Percentiles rank a stretch among this genome's conserved stretches.
Evolutionary conservation across 1,140 invertebrate species (phyloP).

Genomic region (Lepidurus arcticus): DNA sequence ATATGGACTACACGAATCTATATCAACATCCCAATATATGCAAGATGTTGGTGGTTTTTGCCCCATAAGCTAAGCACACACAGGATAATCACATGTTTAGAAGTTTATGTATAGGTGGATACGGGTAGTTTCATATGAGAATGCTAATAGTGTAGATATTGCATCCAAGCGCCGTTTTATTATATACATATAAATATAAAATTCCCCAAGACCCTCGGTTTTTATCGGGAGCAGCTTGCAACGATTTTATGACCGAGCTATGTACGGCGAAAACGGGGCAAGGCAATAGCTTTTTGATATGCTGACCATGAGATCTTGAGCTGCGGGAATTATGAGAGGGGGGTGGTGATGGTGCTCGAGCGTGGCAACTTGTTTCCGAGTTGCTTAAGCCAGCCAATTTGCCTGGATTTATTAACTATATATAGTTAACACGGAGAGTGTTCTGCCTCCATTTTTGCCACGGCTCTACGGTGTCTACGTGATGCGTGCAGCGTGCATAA

Average conservation of each 20-base stretch:
- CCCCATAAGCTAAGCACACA: neutral
- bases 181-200: neutral
- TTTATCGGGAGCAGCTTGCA: conserved; percentile 14
- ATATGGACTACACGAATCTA: too few species aligned
- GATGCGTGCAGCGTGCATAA: conserved; percentile 4
- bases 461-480: neutral
- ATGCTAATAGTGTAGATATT: conserved; percentile 5
- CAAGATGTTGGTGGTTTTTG: too few species aligned
- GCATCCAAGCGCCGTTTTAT: conserved; percentile 10
- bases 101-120: neutral
- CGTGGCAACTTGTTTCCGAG: neutral
- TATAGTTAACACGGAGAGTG: neutral
- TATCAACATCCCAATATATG: too few species aligned
- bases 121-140: neutral
- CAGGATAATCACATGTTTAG: neutral
- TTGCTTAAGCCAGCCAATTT: conserved; percentile 22
- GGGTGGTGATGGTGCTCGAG: neutral
- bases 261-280: neutral
- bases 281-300: conserved; percentile 13
- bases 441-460: neutral
- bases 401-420: neutral
- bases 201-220: neutral
- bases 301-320: conserved; percentile 4
- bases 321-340: conserved; percentile 3
- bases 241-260: conserved; percentile 1